Percentiles rank a stretch among this genome's conserved stretches.
Evolutionary conservation across 2,888 invertebrate species (phyloP).

Genomic region (Lepeophtheirus nordmannii): DNA sequence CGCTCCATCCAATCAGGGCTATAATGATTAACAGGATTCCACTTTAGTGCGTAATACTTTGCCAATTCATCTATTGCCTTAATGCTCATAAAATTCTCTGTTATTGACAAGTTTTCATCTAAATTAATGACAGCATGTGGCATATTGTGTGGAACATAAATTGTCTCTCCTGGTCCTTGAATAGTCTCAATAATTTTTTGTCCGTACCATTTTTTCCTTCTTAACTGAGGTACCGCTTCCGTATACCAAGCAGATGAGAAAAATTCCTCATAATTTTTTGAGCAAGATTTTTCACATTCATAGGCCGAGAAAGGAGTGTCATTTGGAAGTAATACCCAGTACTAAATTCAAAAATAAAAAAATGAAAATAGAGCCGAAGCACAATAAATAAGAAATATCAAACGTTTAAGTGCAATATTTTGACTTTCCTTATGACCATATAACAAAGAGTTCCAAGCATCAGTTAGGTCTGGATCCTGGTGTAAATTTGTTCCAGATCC

Average conservation of each 20-base stretch:
- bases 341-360: not conserved
- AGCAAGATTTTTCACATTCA: slow-evolving; percentile 9
- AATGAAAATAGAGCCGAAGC: not conserved
- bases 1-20: not conserved
- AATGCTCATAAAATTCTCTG: slow-evolving; percentile 10
- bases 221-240: not conserved
- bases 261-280: not conserved
- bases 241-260: slow-evolving; percentile 10
- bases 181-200: slow-evolving; percentile 12
- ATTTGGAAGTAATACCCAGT: slow-evolving; percentile 6
- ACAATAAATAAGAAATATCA: too few species aligned
- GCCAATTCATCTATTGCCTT: slow-evolving; percentile 11
- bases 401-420: too few species aligned
- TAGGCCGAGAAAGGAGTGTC: not conserved
- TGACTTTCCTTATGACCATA: slow-evolving; percentile 11
- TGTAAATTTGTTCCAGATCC: slow-evolving; percentile 10
- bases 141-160: slow-evolving; percentile 13
- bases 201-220: slow-evolving; percentile 11
- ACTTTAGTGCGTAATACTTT: slow-evolving; percentile 8
- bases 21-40: not conserved
- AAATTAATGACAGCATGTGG: slow-evolving; percentile 12
- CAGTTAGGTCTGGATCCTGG: slow-evolving; percentile 7
- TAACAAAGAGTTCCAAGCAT: slow-evolving; percentile 8
- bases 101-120: slow-evolving; percentile 11
- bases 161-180: slow-evolving; percentile 16